Conservation (phyloP, 2,888 invertebrate genomes). For the Actias luna region DNA sequence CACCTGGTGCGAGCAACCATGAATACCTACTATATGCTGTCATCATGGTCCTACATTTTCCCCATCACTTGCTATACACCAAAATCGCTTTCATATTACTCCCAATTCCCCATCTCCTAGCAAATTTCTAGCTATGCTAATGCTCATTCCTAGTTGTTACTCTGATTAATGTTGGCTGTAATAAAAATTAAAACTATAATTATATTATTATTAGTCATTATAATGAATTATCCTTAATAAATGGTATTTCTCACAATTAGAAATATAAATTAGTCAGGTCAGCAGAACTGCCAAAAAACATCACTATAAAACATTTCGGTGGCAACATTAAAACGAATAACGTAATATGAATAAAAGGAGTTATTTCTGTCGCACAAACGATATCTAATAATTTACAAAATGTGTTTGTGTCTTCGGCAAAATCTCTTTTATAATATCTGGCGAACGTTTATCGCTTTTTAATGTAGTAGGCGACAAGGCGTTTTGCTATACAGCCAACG, state of each 20-base stretch:
- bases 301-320: conserved; percentile 3
- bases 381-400: conserved; percentile 51
- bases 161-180: too few species aligned
- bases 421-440: conserved; percentile 41
- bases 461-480: conserved; percentile 64
- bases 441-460: conserved; percentile 65
- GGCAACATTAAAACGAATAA: conserved; percentile 8
- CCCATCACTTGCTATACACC: too few species aligned
- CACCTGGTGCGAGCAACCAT: too few species aligned
- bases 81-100: too few species aligned
- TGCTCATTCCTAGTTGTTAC: too few species aligned
- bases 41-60: too few species aligned
- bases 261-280: background rate
- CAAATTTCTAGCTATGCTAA: too few species aligned
- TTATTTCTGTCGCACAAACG: conserved; percentile 42
- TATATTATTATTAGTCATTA: too few species aligned
- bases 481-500: conserved; percentile 47
- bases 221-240: background rate
- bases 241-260: background rate
- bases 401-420: conserved; percentile 33
- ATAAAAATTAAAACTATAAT: too few species aligned
- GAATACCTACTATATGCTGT: too few species aligned
- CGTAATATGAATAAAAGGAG: conserved; percentile 27
- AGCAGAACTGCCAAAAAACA: background rate
- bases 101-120: too few species aligned